Evolutionary conservation across 2,113 vertebrate species (phyloP), one percentile per base, ranked within the genome.

Genomic region (Platichthys flesus): DNA sequence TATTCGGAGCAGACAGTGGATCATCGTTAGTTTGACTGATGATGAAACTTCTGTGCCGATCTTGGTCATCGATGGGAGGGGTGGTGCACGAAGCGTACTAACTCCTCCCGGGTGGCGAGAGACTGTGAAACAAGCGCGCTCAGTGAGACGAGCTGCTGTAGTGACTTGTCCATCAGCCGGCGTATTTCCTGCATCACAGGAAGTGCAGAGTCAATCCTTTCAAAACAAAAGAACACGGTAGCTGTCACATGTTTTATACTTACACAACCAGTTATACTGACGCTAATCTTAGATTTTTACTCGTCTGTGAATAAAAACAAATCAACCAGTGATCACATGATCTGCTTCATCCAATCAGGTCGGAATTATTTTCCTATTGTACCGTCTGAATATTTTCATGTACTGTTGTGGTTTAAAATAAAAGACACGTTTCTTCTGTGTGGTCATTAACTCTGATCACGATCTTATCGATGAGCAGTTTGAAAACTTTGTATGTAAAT

Each of bases 151-250:
- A 75, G 63, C 64, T 67, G 45, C 57, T 69, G 74, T 1, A 54
- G 51, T 21, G 51, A 5, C 57, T 15, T 35, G 4, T 1, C 21
- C 20, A 4, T 49, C 42, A 12, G 28, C 31, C 31, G 6, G 31
- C 6, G 31, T 0, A 31, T 7, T 7, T 31, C 31, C 31, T 47
- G 45, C 24, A 12, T 52, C 21, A 42, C 26, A 71, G 69, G 57
- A 60, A 71, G 23, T 13, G 12, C 51, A 64, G 28, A 31, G 35
- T 26, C 54, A 64, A 60, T 26, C 10, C 13, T 67, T 75, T 79
- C 56, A 67, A 67, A 76, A 71, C 47, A 67, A 76, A 71, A 68
- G 2, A 2, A 24, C 20, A 1, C 9, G 14, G 31, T 71, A 23
- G 14, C 40, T 67, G 3, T 67, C 26, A 7, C 26, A 20, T 31